These are phyloP conservation scores for Holocentrus rufus DNA, from an alignment of 2,797 vertebrate species.

Conservation along the genomic window DNA sequence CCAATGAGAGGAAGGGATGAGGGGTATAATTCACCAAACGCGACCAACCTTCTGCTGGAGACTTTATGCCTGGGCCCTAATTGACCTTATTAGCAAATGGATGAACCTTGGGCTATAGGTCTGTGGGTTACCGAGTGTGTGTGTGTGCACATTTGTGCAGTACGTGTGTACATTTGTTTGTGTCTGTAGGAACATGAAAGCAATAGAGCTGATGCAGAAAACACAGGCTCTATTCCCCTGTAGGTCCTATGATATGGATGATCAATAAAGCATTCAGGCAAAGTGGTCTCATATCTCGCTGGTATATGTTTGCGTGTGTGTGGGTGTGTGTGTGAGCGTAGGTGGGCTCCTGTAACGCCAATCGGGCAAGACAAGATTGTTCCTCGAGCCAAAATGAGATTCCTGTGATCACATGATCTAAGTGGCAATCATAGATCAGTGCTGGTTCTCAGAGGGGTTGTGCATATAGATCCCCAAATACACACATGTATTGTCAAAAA, in stretches of 20 bases:
- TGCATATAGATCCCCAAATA: slow-evolving; percentile 22
- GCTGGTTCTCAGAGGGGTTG: slow-evolving; percentile 22
- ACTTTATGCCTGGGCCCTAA: slow-evolving; percentile 38
- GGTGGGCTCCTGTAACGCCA: slow-evolving; percentile 24
- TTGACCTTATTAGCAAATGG: slow-evolving; percentile 59
- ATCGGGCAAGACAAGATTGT: slow-evolving; percentile 20
- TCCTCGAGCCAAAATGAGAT: slow-evolving; percentile 43
- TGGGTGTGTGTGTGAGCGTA: not conserved
- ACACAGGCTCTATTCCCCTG: slow-evolving; percentile 30
- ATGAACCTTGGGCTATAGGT: slow-evolving; percentile 20
- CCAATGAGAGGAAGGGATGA: slow-evolving; percentile 46
- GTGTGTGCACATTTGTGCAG: not conserved
- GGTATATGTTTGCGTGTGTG: slow-evolving; percentile 23
- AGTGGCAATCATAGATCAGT: slow-evolving; percentile 25
- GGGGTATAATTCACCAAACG: slow-evolving; percentile 23
- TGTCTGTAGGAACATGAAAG: slow-evolving; percentile 1
- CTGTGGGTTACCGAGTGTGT: slow-evolving; percentile 25
- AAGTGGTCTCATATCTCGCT: slow-evolving; percentile 12
- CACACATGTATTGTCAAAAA: slow-evolving; percentile 47
- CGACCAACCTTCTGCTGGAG: slow-evolving; percentile 13
- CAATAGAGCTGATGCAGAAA: slow-evolving; percentile 6
- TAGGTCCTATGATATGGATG: slow-evolving; percentile 12
- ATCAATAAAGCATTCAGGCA: slow-evolving; percentile 47
- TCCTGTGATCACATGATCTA: slow-evolving; percentile 41
- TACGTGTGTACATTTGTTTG: not conserved